A percentile compares a stretch with the other conserved stretches of the same genome.
phyloP scores from a whole-genome alignment of 2,797 vertebrate species.

The Spinus pinus region DNA sequence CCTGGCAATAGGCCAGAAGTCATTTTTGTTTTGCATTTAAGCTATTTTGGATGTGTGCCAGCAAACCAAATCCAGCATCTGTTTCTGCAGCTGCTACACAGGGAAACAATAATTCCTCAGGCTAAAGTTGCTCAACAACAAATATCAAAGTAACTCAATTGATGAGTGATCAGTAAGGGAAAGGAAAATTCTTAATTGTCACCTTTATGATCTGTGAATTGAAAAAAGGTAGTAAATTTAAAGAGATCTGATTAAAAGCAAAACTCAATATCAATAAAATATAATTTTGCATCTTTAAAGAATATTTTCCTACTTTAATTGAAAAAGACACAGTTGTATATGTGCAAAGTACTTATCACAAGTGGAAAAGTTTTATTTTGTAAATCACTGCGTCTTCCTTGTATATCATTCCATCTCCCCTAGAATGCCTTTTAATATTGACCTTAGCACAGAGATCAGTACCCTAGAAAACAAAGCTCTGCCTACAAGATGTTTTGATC shows the following conservation, averaged over 20 bases:
- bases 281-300: neutral
- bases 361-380: neutral
- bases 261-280: neutral
- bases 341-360: neutral
- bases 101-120: neutral
- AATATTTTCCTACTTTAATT: neutral
- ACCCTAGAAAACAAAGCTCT: neutral
- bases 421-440: neutral
- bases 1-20: constrained; percentile 18
- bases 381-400: neutral
- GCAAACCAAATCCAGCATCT: constrained; percentile 17
- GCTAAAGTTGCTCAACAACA: neutral
- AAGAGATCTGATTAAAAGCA: neutral
- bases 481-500: neutral
- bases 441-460: neutral
- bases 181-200: neutral
- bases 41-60: neutral
- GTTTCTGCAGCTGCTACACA: constrained; percentile 10
- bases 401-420: neutral
- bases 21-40: neutral
- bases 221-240: neutral
- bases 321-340: neutral
- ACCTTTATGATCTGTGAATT: neutral
- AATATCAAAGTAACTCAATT: neutral
- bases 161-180: neutral